These are phyloP conservation scores for Phoebastria nigripes DNA, from an alignment of 2,797 vertebrate species.

Conservation along the genomic window DNA sequence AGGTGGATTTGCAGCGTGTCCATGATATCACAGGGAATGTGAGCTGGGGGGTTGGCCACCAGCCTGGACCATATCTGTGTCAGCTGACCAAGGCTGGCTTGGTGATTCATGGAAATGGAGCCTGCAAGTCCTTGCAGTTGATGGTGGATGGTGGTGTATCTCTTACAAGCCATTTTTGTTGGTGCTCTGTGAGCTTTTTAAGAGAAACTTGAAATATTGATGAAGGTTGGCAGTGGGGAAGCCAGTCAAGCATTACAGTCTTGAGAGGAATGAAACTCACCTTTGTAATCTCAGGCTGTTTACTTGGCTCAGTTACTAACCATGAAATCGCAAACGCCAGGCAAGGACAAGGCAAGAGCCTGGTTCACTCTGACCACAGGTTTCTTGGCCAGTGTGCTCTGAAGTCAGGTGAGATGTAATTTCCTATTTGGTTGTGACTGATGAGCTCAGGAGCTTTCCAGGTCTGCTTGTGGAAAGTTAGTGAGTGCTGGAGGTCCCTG, in stretches of 20 bases:
- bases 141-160: not conserved
- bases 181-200: not conserved
- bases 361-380: not conserved
- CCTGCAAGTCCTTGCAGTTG: not conserved
- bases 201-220: not conserved
- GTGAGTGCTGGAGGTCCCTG: not conserved
- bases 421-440: not conserved
- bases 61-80: not conserved
- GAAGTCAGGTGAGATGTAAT: not conserved
- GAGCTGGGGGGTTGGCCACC: not conserved
- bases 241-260: not conserved
- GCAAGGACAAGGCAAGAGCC: not conserved
- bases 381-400: not conserved
- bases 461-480: not conserved
- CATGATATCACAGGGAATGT: not conserved
- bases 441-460: not conserved
- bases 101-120: not conserved
- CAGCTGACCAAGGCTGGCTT: not conserved
- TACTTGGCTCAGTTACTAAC: not conserved
- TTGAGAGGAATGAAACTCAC: not conserved
- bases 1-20: not conserved
- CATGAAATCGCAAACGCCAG: not conserved
- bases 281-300: not conserved
- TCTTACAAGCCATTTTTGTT: not conserved
- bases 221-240: not conserved